Evolutionary conservation across 2,888 invertebrate species (phyloP).

Genomic region (Xestia xanthographa): DNA sequence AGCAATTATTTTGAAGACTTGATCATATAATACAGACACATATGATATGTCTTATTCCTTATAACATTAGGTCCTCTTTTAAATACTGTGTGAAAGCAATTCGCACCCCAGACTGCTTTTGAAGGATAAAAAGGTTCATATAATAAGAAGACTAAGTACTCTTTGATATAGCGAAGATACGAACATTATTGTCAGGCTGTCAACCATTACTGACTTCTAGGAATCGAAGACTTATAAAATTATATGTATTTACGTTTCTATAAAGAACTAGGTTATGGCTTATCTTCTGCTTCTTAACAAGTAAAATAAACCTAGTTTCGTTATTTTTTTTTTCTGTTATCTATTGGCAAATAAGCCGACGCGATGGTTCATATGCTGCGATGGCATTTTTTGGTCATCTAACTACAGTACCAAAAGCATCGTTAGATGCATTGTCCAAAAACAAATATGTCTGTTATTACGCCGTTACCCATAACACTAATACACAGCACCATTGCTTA

Average conservation of each 20-base stretch:
- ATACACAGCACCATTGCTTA: too few species aligned
- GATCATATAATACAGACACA: background rate
- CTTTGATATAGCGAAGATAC: background rate
- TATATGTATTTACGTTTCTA: background rate
- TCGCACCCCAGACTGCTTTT: background rate
- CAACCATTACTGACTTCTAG: slow-evolving; percentile 2
- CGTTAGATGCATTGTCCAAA: too few species aligned
- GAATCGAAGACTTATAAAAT: background rate
- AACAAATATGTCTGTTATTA: too few species aligned
- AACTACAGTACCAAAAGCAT: too few species aligned
- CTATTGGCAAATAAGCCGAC: background rate
- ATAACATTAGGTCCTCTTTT: background rate
- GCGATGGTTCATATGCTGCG: too few species aligned
- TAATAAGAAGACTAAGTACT: background rate
- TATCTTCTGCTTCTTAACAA: background rate
- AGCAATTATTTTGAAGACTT: background rate
- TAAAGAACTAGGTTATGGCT: background rate
- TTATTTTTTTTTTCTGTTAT: too few species aligned
- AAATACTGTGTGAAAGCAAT: background rate
- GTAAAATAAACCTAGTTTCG: too few species aligned
- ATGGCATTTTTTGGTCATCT: too few species aligned
- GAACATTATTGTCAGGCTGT: background rate
- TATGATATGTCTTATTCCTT: background rate
- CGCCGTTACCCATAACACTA: too few species aligned
- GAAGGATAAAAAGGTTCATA: background rate